phyloP scores from a whole-genome alignment of 2,113 vertebrate species.

The Podocnemis expansa region DNA sequence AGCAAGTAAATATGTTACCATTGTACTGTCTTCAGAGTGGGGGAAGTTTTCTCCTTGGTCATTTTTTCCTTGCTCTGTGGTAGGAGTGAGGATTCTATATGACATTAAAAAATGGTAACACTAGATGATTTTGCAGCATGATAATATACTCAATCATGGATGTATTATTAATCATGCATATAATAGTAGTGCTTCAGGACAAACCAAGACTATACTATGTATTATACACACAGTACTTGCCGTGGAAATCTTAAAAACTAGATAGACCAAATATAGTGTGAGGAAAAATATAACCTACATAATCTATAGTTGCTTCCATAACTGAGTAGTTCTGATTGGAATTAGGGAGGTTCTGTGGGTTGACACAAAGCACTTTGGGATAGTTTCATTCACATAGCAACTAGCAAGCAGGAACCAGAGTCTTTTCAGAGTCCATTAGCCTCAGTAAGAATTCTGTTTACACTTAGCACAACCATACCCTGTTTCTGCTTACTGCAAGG shows the following conservation, averaged over 20 bases:
- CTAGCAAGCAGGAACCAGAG: background rate
- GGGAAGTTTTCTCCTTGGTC: background rate
- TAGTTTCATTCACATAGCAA: background rate
- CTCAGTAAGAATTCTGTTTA: background rate
- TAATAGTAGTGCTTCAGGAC: background rate
- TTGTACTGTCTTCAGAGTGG: background rate
- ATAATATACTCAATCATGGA: background rate
- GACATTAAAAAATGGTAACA: background rate
- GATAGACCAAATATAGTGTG: background rate
- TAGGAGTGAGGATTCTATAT: background rate
- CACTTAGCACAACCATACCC: background rate
- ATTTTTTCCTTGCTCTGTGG: background rate
- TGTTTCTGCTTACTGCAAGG: background rate
- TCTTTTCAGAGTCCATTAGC: background rate
- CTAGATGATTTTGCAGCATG: background rate
- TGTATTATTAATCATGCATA: background rate
- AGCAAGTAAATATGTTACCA: background rate
- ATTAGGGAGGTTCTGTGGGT: background rate
- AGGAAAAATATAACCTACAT: background rate
- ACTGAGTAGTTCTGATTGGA: background rate
- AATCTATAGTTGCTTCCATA: background rate
- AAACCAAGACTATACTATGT: background rate
- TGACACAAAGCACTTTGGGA: background rate
- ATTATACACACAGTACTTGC: background rate
- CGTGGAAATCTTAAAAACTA: background rate